Evolutionary conservation across 2,888 invertebrate genomes (phyloP).

Genomic region (Acheta domesticus): DNA sequence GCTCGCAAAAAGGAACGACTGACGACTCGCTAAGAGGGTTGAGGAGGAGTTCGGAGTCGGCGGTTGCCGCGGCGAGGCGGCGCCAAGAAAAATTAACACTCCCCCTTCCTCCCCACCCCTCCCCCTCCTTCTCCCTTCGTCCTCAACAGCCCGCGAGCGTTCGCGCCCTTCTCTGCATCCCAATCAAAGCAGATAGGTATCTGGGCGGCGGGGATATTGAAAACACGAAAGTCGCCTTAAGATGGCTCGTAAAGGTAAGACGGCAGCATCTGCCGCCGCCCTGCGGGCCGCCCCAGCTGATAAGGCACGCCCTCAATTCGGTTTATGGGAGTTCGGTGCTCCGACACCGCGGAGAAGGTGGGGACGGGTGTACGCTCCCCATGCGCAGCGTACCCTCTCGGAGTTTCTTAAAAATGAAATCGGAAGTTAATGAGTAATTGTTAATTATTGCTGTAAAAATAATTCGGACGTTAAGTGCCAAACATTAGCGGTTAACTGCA

Average conservation of each 20-base stretch:
- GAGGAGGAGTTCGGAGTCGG: too few relatives aligned
- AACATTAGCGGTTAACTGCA: too few relatives aligned
- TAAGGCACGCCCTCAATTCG: slow-evolving; percentile 10
- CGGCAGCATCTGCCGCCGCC: background rate
- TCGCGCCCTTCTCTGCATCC: background rate
- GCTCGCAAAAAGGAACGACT: background rate
- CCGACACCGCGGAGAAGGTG: too few relatives aligned
- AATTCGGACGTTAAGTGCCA: too few relatives aligned
- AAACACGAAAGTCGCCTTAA: slow-evolving; percentile 11
- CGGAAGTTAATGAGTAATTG: too few relatives aligned
- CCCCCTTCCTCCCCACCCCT: background rate
- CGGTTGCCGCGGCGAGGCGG: background rate
- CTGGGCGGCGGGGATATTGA: background rate
- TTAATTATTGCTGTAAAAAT: too few relatives aligned
- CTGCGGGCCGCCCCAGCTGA: background rate
- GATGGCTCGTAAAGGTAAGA: background rate
- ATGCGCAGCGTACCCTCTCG: too few relatives aligned
- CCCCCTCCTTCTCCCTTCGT: too few relatives aligned
- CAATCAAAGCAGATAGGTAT: background rate
- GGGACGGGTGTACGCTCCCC: too few relatives aligned
- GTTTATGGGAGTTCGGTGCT: background rate
- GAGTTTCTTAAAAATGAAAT: too few relatives aligned
- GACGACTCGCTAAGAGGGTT: background rate
- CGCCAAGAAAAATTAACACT: background rate
- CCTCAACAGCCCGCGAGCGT: too few relatives aligned